A percentile compares a stretch with the other conserved stretches of the same genome.
Evolutionary conservation across 2,797 vertebrate species (phyloP).

Genomic region (Sorex maritimensis): DNA sequence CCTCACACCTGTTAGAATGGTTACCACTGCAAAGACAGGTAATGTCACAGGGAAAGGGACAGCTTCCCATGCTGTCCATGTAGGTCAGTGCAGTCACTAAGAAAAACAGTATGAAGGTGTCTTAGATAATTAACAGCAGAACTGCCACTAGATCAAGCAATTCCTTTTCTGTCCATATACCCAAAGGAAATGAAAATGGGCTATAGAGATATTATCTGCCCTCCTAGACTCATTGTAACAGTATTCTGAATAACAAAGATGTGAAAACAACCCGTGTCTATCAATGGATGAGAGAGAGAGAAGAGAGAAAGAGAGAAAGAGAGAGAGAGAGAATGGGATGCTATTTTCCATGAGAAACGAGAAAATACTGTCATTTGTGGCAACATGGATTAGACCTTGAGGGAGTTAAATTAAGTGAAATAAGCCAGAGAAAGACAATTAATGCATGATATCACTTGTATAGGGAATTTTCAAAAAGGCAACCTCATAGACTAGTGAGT

Average conservation of each 20-base stretch:
- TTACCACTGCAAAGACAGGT: background rate
- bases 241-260: background rate
- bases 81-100: background rate
- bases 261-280: background rate
- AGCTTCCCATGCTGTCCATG: background rate
- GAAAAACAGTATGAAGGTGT: background rate
- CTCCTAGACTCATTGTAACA: background rate
- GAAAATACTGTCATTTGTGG: background rate
- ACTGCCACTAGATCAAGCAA: background rate
- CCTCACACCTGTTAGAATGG: background rate
- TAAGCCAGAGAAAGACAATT: background rate
- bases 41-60: background rate
- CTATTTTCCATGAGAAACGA: background rate
- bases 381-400: background rate
- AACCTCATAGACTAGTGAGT: background rate
- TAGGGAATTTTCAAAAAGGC: background rate
- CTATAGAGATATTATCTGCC: background rate
- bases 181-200: background rate
- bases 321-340: background rate
- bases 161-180: background rate
- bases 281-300: background rate
- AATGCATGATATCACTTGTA: background rate
- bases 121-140: background rate
- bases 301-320: background rate
- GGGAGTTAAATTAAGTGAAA: background rate